phyloP scores from a whole-genome alignment of 2,888 invertebrate species.

The Drosophila macrothrix region DNA sequence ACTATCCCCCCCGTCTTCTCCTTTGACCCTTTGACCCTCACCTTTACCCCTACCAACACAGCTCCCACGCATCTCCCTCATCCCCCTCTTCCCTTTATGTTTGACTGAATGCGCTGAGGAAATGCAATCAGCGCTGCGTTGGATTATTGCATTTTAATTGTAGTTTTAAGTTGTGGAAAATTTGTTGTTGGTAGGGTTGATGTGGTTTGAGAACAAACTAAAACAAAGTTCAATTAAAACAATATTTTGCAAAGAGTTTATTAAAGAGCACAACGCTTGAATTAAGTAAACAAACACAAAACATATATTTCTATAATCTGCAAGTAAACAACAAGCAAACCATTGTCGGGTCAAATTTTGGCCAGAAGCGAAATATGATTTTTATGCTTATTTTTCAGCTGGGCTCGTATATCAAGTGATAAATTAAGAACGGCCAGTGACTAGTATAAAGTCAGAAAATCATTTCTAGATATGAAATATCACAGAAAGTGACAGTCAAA shows the following conservation, averaged over 20 bases:
- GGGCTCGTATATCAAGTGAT: conserved; percentile 7
- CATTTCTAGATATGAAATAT: conserved; percentile 1
- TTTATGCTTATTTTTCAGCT: conserved; percentile 35
- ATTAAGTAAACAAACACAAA: conserved; percentile 68
- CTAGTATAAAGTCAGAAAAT: conserved; percentile 2
- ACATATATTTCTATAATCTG: conserved; percentile 25
- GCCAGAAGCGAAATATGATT: conserved; percentile 50
- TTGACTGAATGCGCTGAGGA: conserved; percentile 39
- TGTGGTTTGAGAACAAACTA: neutral
- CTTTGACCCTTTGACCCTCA: neutral
- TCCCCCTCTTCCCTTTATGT: neutral
- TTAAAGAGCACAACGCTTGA: conserved; percentile 50
- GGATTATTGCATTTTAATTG: conserved; percentile 54
- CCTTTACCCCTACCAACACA: neutral
- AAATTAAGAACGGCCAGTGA: neutral
- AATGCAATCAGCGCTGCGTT: conserved; percentile 43
- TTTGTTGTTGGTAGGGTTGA: neutral
- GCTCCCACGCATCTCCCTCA: too few relatives aligned
- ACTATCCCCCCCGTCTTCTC: neutral
- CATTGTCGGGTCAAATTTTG: conserved; percentile 45
- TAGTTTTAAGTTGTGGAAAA: conserved; percentile 23
- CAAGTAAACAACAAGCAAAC: conserved; percentile 10
- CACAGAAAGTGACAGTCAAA: conserved; percentile 5
- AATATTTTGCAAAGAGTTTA: conserved; percentile 67
- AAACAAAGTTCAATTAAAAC: conserved; percentile 51